phyloP scores from a whole-genome alignment of 2,888 invertebrate species.

The Psococerastis gibbosa region DNA sequence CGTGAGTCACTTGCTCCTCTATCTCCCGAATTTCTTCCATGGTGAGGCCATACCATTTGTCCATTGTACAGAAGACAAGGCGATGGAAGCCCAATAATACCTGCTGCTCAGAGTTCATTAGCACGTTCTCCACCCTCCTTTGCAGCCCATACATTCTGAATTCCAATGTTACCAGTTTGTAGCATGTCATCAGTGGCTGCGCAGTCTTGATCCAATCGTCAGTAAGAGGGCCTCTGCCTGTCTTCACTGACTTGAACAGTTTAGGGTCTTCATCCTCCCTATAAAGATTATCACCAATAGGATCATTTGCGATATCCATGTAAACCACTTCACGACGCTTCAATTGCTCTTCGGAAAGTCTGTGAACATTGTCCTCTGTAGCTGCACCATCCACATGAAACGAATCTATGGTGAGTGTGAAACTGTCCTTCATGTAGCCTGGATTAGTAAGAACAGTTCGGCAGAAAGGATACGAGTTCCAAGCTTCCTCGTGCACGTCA shows the following conservation, averaged over 20 bases:
- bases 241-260: conserved; percentile 29
- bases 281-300: conserved; percentile 27
- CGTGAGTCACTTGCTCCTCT: conserved; percentile 25
- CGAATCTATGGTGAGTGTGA: conserved; percentile 30
- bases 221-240: conserved; percentile 32
- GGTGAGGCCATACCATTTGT: conserved; percentile 35
- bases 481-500: conserved; percentile 35
- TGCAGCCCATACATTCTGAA: conserved; percentile 47
- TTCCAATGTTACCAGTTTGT: conserved; percentile 39
- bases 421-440: conserved; percentile 33
- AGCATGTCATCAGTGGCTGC: conserved; percentile 39
- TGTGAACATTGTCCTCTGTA: conserved; percentile 30
- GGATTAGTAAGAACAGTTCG: conserved; percentile 27
- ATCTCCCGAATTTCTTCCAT: conserved; percentile 35
- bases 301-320: conserved; percentile 36
- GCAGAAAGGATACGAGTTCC: conserved; percentile 41
- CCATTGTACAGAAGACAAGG: conserved; percentile 42
- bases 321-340: conserved; percentile 30
- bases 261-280: conserved; percentile 32
- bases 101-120: conserved; percentile 32
- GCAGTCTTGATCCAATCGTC: conserved; percentile 21
- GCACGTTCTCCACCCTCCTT: conserved; percentile 33
- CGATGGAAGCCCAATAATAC: conserved; percentile 41
- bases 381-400: conserved; percentile 19
- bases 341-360: conserved; percentile 28